Evolutionary conservation across 2,797 vertebrate species (phyloP), one percentile per base, ranked within the genome.

Genomic region (Centroberyx gerrardi): DNA sequence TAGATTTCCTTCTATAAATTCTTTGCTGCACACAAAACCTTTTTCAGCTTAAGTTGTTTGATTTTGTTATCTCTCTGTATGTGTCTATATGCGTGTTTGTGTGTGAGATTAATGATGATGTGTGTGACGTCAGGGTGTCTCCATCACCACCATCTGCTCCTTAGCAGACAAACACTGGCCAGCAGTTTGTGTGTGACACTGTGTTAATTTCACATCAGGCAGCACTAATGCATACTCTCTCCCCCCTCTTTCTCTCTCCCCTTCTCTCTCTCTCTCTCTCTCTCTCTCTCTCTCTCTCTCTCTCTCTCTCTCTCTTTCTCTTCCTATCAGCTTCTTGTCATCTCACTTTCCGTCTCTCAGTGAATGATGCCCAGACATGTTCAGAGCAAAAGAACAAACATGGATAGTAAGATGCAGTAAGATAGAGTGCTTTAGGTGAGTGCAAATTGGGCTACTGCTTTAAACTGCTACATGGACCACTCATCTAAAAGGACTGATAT

Each of bases 41-140:
- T 48, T 27, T 54, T 72, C 17, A 53, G 64, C 4, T 52, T 61
- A n/a, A 58, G 22, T 53, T 58, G 55, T 77, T 54, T 62, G 66
- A 77, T 60, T 60, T 55, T 18, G 13, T 61, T 36, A 15, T 62
- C 18, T 44, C 27, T 63, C 48, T 66, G 28, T 46, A 51, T 49
- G 18, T 38, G 61, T 53, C 56, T 48, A 33, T 72, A 48, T 74
- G 42, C 74, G 76, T 76, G 42, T 69, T 67, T 64, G 42, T 44
- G 77, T 63, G 64, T 40, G 54, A 89, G 90, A 93, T 92, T 92
- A 42, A 93, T 92, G 92, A 90, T 92, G 71, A 90, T 83, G 87
- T 77, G 69, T 59, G 72, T 89, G 89, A 87, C 75, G 85, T 91
- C 84, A 75, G 56, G 64, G 42, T 17, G 73, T 79, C 80, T 80